phyloP scores from a whole-genome alignment of 2,113 vertebrate species.

The Taxidea taxus region DNA sequence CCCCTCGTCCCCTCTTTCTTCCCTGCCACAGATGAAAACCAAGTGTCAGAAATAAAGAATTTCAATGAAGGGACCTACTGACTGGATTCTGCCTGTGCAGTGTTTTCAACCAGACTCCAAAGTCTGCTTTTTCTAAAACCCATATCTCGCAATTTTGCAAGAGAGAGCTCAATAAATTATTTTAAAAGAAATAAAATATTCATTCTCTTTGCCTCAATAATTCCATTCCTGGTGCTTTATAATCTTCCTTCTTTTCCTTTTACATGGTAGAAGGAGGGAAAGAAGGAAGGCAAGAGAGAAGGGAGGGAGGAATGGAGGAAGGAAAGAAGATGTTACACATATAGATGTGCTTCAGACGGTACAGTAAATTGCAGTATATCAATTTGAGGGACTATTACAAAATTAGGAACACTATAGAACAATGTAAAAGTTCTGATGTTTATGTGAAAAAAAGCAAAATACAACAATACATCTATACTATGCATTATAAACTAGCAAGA shows the following conservation, averaged over 20 bases:
- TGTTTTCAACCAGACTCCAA: neutral
- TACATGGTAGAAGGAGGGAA: neutral
- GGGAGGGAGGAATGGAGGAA: neutral
- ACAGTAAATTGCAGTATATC: neutral
- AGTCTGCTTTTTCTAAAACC: slow-evolving; percentile 22
- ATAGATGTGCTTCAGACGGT: neutral
- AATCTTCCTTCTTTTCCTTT: neutral
- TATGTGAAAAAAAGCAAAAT: slow-evolving; percentile 7
- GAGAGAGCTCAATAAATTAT: neutral
- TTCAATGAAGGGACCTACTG: neutral
- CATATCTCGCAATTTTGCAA: neutral
- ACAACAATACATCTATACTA: neutral
- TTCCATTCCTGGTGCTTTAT: neutral
- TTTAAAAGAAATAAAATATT: neutral
- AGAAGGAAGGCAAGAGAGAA: neutral
- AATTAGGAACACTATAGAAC: neutral
- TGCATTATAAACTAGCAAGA: neutral
- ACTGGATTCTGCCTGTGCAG: neutral
- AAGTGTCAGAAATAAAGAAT: neutral
- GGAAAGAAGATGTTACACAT: neutral
- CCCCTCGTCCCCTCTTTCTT: neutral
- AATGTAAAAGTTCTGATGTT: slow-evolving; percentile 9
- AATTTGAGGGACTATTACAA: neutral
- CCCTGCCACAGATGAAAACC: neutral
- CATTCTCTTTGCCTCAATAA: neutral